Evolutionary conservation across 2,797 vertebrate genomes (phyloP).

Genomic region (Lagodon rhomboides): DNA sequence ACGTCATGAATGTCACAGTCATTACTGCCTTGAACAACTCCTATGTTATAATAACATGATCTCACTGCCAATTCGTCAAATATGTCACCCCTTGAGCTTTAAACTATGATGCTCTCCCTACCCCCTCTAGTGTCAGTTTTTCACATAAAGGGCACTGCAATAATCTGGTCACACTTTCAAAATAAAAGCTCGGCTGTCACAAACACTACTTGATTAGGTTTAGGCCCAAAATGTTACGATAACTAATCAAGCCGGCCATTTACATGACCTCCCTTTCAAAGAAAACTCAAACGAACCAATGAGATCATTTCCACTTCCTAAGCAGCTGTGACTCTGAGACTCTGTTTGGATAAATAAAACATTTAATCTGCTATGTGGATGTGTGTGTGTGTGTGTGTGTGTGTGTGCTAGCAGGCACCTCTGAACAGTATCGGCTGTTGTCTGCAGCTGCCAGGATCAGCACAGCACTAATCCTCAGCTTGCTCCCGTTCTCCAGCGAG

Average conservation of each 20-base stretch:
- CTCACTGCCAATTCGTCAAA: no score
- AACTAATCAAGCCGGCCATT: not conserved
- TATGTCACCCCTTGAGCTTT: not conserved
- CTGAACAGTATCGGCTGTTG: slow-evolving; percentile 58
- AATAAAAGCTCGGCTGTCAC: no score
- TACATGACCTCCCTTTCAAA: slow-evolving; percentile 8
- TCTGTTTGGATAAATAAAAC: slow-evolving; percentile 69
- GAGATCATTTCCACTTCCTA: slow-evolving; percentile 49
- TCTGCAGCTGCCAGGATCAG: slow-evolving; percentile 68
- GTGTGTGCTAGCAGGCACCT: slow-evolving; percentile 50
- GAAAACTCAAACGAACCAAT: slow-evolving; percentile 39
- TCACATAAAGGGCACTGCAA: no score
- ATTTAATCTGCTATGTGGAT: slow-evolving; percentile 61
- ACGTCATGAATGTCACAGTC: not conserved
- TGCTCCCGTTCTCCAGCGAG: slow-evolving; percentile 63
- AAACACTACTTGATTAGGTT: no score
- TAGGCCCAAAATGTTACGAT: not conserved
- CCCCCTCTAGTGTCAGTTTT: no score
- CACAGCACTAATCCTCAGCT: slow-evolving; percentile 70
- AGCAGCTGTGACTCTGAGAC: slow-evolving; percentile 54
- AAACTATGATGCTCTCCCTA: no score
- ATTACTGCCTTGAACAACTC: not conserved
- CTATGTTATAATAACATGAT: not conserved
- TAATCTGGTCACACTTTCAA: no score
- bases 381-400: slow-evolving; percentile 48